These are phyloP conservation scores for Pristionchus pacificus DNA, from an alignment of 1,140 invertebrate species.

Conservation along the genomic window DNA sequence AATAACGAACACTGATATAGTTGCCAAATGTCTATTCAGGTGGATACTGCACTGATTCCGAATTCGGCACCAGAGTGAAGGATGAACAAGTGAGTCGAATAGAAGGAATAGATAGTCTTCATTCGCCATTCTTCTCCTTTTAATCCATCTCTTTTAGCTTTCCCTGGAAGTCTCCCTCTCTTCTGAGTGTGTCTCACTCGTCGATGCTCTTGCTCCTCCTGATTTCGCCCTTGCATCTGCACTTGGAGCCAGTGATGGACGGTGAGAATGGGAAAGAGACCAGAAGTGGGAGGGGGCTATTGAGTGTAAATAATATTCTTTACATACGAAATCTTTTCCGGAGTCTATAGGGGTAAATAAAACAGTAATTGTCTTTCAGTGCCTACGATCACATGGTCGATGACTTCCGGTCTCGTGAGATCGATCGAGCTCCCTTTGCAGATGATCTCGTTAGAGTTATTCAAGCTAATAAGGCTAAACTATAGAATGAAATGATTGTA, in stretches of 20 bases:
- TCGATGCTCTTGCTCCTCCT: conserved; percentile 78
- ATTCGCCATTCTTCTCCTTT: too few relatives aligned
- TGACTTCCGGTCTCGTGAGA: conserved; percentile 17
- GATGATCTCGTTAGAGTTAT: too few relatives aligned
- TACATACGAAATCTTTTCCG: not conserved
- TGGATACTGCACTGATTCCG: conserved; percentile 47
- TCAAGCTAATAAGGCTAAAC: too few relatives aligned
- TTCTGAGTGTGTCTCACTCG: conserved; percentile 72
- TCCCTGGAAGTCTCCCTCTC: conserved; percentile 65
- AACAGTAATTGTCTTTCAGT: not conserved
- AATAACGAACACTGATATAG: conserved; percentile 16
- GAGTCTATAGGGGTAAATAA: not conserved
- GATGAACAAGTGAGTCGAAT: conserved; percentile 65
- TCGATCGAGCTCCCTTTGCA: conserved; percentile 14
- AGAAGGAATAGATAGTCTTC: not conserved
- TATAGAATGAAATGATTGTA: too few relatives aligned
- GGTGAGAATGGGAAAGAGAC: too few relatives aligned
- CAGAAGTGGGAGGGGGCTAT: too few relatives aligned
- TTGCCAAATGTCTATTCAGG: conserved; percentile 26
- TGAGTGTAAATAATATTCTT: not conserved
- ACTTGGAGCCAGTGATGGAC: conserved; percentile 73
- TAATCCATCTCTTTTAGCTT: not conserved
- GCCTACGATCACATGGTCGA: conserved; percentile 26
- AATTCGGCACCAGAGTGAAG: conserved; percentile 59
- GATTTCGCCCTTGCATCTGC: conserved; percentile 79